phyloP scores from a whole-genome alignment of 2,113 vertebrate genomes.

The Anarrhichthys ocellatus region DNA sequence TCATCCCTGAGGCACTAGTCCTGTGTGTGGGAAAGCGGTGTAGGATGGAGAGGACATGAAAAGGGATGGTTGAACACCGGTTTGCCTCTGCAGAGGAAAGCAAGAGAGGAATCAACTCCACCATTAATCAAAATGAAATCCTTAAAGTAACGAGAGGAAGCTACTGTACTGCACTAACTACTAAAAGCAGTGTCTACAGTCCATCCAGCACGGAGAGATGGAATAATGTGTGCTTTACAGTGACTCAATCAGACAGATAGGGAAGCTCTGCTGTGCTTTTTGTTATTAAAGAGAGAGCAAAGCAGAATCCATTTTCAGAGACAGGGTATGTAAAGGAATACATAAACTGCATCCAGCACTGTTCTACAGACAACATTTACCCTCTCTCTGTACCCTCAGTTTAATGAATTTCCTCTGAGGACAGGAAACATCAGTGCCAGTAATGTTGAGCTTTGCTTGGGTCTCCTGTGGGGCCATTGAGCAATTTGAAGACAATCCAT shows the following conservation, averaged over 20 bases:
- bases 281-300: slow-evolving; percentile 43
- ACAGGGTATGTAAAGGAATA: slow-evolving; percentile 38
- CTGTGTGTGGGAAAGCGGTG: neutral
- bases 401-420: slow-evolving; percentile 28
- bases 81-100: slow-evolving; percentile 48
- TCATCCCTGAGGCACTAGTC: slow-evolving; percentile 45
- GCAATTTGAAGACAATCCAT: slow-evolving; percentile 46
- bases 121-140: slow-evolving; percentile 73
- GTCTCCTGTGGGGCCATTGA: slow-evolving; percentile 39
- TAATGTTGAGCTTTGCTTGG: slow-evolving; percentile 7
- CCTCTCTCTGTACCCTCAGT: slow-evolving; percentile 15
- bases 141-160: slow-evolving; percentile 52
- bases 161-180: slow-evolving; percentile 32
- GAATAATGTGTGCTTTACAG: slow-evolving; percentile 60
- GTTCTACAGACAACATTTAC: slow-evolving; percentile 34
- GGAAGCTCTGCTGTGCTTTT: slow-evolving; percentile 25
- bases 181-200: slow-evolving; percentile 58
- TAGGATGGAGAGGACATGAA: slow-evolving; percentile 46
- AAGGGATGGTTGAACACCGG: slow-evolving; percentile 51
- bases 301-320: slow-evolving; percentile 34
- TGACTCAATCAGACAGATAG: slow-evolving; percentile 34
- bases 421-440: slow-evolving; percentile 14
- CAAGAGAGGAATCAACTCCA: slow-evolving; percentile 17
- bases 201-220: slow-evolving; percentile 30
- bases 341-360: slow-evolving; percentile 14